Conservation (phyloP, 2,797 vertebrate species). For the Acanthurus leucopareius region DNA sequence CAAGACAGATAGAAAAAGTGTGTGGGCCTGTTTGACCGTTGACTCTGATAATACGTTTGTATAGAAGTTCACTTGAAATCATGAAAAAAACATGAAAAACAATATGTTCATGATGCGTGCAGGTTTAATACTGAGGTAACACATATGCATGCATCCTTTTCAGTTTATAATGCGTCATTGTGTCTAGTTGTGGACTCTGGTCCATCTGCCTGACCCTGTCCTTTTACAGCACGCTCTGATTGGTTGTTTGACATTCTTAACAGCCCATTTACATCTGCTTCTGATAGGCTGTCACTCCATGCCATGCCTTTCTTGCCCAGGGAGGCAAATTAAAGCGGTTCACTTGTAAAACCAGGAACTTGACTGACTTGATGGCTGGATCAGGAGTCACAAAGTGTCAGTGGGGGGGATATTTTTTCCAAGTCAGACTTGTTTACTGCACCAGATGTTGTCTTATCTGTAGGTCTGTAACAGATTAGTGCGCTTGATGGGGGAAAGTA, state of each 20-base stretch:
- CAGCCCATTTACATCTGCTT: conserved; percentile 61
- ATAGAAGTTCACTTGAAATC: not conserved
- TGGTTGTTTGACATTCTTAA: conserved; percentile 62
- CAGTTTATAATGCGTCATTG: conserved; percentile 32
- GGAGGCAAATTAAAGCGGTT: conserved; percentile 70
- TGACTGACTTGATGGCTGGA: conserved; percentile 13
- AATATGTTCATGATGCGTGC: not conserved
- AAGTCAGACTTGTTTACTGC: conserved; percentile 14
- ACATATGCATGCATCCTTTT: not conserved
- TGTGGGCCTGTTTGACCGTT: not conserved
- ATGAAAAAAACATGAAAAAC: not conserved
- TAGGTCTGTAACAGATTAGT: conserved; percentile 4
- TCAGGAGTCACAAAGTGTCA: conserved; percentile 41
- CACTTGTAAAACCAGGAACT: conserved; percentile 62
- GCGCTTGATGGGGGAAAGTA: conserved; percentile 5
- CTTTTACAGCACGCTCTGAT: conserved; percentile 61
- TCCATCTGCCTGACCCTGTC: conserved; percentile 82
- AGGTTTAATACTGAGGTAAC: not conserved
- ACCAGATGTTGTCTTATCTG: conserved; percentile 26
- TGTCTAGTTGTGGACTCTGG: conserved; percentile 61
- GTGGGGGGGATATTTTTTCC: not conserved
- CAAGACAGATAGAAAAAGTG: not conserved
- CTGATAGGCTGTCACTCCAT: conserved; percentile 67
- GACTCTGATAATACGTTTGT: not conserved
- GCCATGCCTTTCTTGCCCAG: conserved; percentile 61